Conservation (phyloP, 2,888 invertebrate genomes). For the Xestia rhomboidea region DNA sequence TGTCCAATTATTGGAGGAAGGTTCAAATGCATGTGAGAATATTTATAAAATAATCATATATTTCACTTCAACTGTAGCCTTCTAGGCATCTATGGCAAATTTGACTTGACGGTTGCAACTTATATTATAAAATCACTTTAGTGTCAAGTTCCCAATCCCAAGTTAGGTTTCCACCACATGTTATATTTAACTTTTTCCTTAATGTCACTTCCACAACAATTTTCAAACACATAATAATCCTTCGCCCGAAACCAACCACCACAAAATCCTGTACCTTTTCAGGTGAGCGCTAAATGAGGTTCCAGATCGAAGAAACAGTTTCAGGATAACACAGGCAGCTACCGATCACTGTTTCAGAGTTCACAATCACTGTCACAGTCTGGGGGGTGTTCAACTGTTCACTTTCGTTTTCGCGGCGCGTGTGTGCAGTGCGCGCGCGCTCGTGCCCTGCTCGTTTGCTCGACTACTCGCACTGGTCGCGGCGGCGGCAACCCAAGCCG, state of each 20-base stretch:
- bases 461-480: slow-evolving; percentile 85
- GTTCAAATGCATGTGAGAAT: slow-evolving; percentile 35
- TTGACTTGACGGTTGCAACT: neutral
- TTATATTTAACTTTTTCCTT: slow-evolving; percentile 20
- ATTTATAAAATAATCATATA: slow-evolving; percentile 9
- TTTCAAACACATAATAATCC: slow-evolving; percentile 58
- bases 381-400: slow-evolving; percentile 70
- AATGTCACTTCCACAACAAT: slow-evolving; percentile 56
- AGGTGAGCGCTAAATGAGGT: slow-evolving; percentile 76
- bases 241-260: slow-evolving; percentile 65
- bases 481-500: slow-evolving; percentile 79
- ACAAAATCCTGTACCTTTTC: slow-evolving; percentile 85
- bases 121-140: slow-evolving; percentile 30
- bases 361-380: slow-evolving; percentile 87
- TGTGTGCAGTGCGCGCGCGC: slow-evolving; percentile 73
- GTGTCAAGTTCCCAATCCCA: slow-evolving; percentile 15
- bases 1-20: neutral
- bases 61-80: slow-evolving; percentile 13
- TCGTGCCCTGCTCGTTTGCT: slow-evolving; percentile 68
- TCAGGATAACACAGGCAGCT: slow-evolving; percentile 88
- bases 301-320: slow-evolving; percentile 84
- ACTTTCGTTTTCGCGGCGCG: slow-evolving; percentile 87
- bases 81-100: neutral
- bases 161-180: slow-evolving; percentile 15
- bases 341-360: slow-evolving; percentile 88